A percentile compares a stretch with the other conserved stretches of the same genome.
Conservation (phyloP, 2,888 invertebrate species). For the Drosophila atripex region DNA sequence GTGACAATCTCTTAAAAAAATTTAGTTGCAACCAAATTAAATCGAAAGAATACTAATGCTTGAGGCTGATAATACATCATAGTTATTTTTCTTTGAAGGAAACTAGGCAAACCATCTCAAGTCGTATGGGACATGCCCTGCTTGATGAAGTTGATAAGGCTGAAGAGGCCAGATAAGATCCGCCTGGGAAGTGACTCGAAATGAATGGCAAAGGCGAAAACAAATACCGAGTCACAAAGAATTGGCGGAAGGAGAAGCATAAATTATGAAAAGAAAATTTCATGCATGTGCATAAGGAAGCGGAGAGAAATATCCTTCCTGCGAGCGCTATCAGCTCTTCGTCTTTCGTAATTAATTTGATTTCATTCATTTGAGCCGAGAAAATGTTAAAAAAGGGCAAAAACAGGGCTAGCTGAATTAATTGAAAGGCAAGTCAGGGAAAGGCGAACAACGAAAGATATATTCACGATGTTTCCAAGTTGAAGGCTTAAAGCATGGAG, state of each 20-base stretch:
- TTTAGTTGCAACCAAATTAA: background rate
- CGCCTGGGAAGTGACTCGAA: conserved; percentile 51
- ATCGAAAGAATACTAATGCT: background rate
- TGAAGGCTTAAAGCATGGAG: conserved; percentile 42
- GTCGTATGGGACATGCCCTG: conserved; percentile 19
- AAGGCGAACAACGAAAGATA: conserved; percentile 35
- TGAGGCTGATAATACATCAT: background rate
- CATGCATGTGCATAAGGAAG: conserved; percentile 71
- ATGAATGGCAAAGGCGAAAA: conserved; percentile 44
- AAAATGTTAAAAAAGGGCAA: conserved; percentile 46
- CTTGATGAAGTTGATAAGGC: conserved; percentile 72
- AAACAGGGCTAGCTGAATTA: conserved; percentile 56
- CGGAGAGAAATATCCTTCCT: conserved; percentile 26
- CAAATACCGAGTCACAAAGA: conserved; percentile 10
- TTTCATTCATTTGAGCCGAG: conserved; percentile 72
- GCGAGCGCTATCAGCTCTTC: conserved; percentile 34
- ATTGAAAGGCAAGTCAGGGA: conserved; percentile 49
- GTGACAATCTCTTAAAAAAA: background rate
- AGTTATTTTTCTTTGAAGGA: background rate
- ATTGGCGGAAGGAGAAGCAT: conserved; percentile 47
- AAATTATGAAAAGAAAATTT: conserved; percentile 75
- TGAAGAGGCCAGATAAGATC: conserved; percentile 55
- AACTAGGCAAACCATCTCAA: background rate
- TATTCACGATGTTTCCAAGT: conserved; percentile 50
- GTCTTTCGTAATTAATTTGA: conserved; percentile 70